These are phyloP conservation scores for Meganola albula DNA, from an alignment of 2,888 invertebrate species.

Conservation along the genomic window DNA sequence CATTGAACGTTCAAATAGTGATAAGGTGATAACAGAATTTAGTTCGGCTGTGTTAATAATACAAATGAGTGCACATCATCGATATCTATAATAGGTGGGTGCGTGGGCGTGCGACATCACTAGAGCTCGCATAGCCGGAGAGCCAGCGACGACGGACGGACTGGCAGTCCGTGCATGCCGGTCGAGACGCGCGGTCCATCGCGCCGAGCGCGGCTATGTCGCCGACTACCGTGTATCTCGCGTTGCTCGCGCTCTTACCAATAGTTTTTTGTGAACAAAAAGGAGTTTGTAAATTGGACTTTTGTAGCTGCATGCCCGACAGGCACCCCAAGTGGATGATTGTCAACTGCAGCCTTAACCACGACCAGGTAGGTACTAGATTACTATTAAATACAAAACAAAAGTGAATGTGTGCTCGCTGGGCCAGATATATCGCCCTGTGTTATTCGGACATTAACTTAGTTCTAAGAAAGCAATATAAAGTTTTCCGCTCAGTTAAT, in stretches of 20 bases:
- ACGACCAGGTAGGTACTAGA: conserved; percentile 73
- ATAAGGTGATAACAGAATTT: conserved; percentile 33
- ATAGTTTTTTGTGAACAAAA: conserved; percentile 31
- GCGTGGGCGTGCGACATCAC: conserved; percentile 42
- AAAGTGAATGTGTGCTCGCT: conserved; percentile 35
- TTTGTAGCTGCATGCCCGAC: conserved; percentile 78
- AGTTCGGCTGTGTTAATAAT: conserved; percentile 24
- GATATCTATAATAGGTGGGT: conserved; percentile 55
- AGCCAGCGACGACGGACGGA: conserved; percentile 31
- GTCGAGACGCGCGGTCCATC: conserved; percentile 49
- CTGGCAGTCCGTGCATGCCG: conserved; percentile 54
- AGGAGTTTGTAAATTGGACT: conserved; percentile 71
- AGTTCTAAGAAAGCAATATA: conserved; percentile 23
- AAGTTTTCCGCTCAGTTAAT: conserved; percentile 10
- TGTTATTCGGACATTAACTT: conserved; percentile 22
- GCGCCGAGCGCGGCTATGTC: conserved; percentile 62
- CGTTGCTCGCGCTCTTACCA: conserved; percentile 65
- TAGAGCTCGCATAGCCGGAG: conserved; percentile 30
- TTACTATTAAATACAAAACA: conserved; percentile 33
- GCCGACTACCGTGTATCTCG: conserved; percentile 34
- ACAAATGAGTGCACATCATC: conserved; percentile 48
- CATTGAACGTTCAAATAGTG: conserved; percentile 30
- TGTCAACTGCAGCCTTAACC: conserved; percentile 80
- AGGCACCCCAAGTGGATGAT: conserved; percentile 78
- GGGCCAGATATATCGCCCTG: conserved; percentile 31